Conservation (phyloP, 2,888 invertebrate genomes). For the Linhomoeus sp. region DNA sequence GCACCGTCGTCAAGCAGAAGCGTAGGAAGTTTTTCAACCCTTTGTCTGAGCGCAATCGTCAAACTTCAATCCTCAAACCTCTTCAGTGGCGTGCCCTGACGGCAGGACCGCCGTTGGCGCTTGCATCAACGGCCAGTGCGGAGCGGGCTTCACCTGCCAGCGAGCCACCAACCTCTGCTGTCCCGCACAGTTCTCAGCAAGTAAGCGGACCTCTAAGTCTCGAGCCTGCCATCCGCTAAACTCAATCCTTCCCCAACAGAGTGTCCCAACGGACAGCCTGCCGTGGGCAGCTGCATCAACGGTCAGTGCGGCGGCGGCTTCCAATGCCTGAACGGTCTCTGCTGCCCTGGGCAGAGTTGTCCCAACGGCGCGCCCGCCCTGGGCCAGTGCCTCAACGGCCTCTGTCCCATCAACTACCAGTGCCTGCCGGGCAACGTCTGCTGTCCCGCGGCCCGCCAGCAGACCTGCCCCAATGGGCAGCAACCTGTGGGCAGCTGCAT, state of each 20-base stretch:
- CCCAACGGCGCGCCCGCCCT: slow-evolving; percentile 13
- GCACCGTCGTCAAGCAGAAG: background rate
- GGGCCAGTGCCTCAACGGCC: slow-evolving; percentile 23
- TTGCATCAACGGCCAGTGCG: slow-evolving; percentile 26
- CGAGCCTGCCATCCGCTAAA: too few species aligned
- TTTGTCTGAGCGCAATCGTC: too few species aligned
- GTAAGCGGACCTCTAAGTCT: background rate
- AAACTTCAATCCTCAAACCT: background rate
- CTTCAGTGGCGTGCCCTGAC: slow-evolving; percentile 15
- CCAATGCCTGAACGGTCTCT: slow-evolving; percentile 1
- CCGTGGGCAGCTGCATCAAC: slow-evolving; percentile 6
- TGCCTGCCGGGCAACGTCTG: slow-evolving; percentile 13
- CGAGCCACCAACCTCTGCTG: slow-evolving; percentile 21
- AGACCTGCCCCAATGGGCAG: slow-evolving; percentile 4
- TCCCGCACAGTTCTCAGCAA: background rate
- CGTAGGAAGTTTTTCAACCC: too few species aligned
- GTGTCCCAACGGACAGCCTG: background rate
- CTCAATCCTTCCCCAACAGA: too few species aligned
- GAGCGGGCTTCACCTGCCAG: slow-evolving; percentile 23
- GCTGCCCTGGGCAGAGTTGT: background rate
- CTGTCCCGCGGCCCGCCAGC: slow-evolving; percentile 8
- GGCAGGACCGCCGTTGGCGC: slow-evolving; percentile 25
- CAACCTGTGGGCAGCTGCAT: slow-evolving; percentile 14
- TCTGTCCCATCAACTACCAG: slow-evolving; percentile 13
- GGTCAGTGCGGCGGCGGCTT: slow-evolving; percentile 4